phyloP scores from a whole-genome alignment of 2,113 vertebrate species.

The Gila orcuttii region DNA sequence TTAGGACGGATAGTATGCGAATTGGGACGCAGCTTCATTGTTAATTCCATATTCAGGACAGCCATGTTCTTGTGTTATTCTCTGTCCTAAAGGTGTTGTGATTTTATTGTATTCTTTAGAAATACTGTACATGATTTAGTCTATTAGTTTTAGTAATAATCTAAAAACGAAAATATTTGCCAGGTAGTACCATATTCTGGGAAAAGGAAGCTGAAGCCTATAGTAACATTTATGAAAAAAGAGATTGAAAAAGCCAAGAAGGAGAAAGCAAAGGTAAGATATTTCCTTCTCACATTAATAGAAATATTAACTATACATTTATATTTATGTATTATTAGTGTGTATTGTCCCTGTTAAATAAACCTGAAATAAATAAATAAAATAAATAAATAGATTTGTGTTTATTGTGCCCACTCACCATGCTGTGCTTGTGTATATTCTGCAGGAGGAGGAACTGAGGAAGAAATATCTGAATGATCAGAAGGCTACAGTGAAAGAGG shows the following conservation, averaged over 20 bases:
- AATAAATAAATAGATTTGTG: too few relatives aligned
- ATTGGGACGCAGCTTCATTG: too few relatives aligned
- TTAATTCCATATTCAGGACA: background rate
- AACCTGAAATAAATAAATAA: too few relatives aligned
- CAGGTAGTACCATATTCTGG: conserved; percentile 74
- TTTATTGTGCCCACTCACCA: background rate
- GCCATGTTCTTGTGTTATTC: background rate
- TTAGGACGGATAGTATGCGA: too few relatives aligned
- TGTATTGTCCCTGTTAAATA: too few relatives aligned
- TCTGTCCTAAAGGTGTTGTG: background rate
- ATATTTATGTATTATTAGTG: too few relatives aligned
- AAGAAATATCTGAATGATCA: conserved; percentile 70
- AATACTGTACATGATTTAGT: background rate
- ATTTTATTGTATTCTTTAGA: too few relatives aligned
- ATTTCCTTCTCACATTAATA: background rate
- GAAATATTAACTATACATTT: too few relatives aligned
- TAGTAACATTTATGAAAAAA: conserved; percentile 71
- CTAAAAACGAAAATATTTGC: background rate
- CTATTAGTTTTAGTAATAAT: conserved; percentile 19
- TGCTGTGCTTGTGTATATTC: conserved; percentile 4
- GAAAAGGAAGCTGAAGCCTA: conserved; percentile 64
- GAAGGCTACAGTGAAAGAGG: conserved; percentile 64
- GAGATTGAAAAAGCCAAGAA: conserved; percentile 73
- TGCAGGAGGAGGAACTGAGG: conserved; percentile 74
- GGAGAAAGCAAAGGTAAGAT: conserved; percentile 70